phyloP scores from a whole-genome alignment of 2,797 vertebrate species.

The Protonibea diacanthus region DNA sequence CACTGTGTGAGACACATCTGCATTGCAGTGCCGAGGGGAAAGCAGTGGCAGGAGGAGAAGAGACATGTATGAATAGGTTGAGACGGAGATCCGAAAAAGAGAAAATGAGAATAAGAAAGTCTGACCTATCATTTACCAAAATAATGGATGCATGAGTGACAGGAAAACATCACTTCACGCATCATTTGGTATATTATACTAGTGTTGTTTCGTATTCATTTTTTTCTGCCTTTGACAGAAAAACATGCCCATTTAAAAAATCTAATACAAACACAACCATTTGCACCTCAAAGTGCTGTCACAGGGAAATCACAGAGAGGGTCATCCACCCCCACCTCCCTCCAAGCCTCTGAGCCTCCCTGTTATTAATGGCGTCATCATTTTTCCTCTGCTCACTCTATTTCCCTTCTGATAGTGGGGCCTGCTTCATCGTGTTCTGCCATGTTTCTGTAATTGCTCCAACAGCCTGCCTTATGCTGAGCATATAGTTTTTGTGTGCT shows the following conservation, averaged over 20 bases:
- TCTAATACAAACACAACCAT: constrained; percentile 75
- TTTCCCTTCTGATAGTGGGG: constrained; percentile 80
- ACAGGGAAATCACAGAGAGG: constrained; percentile 78
- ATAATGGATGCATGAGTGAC: constrained; percentile 64
- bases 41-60: constrained; percentile 49
- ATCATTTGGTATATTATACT: constrained; percentile 55
- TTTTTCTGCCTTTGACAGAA: constrained; percentile 46
- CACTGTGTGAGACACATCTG: constrained; percentile 79
- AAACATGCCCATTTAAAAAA: constrained; percentile 69
- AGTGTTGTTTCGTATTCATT: constrained; percentile 1
- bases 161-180: constrained; percentile 52
- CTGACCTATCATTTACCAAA: constrained; percentile 64
- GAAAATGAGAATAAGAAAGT: constrained; percentile 24
- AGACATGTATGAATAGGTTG: constrained; percentile 47
- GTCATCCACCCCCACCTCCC: constrained; percentile 76
- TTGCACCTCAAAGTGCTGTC: constrained; percentile 82
- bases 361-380: constrained; percentile 85
- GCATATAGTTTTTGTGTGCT: constrained; percentile 73
- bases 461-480: constrained; percentile 85
- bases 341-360: constrained; percentile 62
- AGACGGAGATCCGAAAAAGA: constrained; percentile 30
- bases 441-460: constrained; percentile 86
- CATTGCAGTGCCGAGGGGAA: constrained; percentile 83
- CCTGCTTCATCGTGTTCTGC: constrained; percentile 83
- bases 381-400: constrained; percentile 82